Evolutionary conservation across 2,797 vertebrate genomes (phyloP).

Genomic region (Anomalospiza imberbis): DNA sequence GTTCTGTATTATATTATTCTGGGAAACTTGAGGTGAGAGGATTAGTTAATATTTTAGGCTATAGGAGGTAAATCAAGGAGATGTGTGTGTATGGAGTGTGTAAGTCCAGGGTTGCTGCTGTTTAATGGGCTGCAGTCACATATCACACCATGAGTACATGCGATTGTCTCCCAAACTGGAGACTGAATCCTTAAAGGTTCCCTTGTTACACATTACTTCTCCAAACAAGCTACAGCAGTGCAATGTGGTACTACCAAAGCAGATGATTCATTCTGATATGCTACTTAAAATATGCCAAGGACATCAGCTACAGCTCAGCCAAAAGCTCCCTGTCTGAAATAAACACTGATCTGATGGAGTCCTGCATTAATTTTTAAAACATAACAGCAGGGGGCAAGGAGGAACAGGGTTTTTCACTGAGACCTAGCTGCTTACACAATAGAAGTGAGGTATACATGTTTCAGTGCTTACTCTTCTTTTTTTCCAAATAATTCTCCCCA

Average conservation of each 20-base stretch:
- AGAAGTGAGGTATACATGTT: neutral
- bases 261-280: slow-evolving; percentile 3
- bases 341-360: neutral
- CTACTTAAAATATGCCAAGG: neutral
- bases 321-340: neutral
- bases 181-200: neutral
- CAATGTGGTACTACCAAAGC: neutral
- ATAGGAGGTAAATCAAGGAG: neutral
- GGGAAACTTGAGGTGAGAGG: neutral
- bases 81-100: neutral
- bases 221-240: neutral
- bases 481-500: neutral
- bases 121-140: neutral
- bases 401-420: neutral
- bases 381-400: slow-evolving; percentile 41
- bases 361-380: slow-evolving; percentile 17
- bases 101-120: neutral
- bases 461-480: neutral
- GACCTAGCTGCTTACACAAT: neutral
- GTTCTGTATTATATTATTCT: neutral
- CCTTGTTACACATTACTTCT: neutral
- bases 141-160: neutral
- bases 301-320: neutral
- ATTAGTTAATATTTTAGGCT: neutral
- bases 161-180: neutral